Evolutionary conservation across 2,888 invertebrate species (phyloP), one percentile per base, ranked within the genome.

Genomic region (Archips crataeganus): DNA sequence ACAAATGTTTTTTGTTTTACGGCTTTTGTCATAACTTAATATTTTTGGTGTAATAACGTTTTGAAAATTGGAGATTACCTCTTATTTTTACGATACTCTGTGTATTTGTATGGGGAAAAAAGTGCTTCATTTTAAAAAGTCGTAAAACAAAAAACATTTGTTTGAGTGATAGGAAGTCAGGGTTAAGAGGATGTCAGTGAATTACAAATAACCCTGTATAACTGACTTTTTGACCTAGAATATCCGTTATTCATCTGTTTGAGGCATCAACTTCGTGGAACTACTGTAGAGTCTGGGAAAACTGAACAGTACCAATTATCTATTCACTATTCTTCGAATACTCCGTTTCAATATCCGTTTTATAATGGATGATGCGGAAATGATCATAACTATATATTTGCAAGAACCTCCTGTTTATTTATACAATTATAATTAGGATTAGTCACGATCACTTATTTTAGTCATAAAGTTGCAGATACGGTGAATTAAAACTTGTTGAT

Each of bases 401-500:
- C 23, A 9, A 2, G 23, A 3, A 49, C 5, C 11, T 9, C 11
- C n/a, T 11, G 13, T 49, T 49, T 49, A n/a, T 23, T 39, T 39
- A 23, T n/a, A 54, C 3, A 6, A 54, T 51, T 51, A 51, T 51
- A 9, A 6, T 54, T 2, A 54, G 23, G 5, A 54, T 15, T 60
- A 60, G 60, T 61, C 49, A 54, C 42, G 42, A 9, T 51, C n/a
- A 49, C 3, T 71, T 54, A 42, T 47, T 66, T 34, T 60, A 66
- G 34, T 34, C 65, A 6, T 34, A 11, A 66, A 71, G 60, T 59
- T 51, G 47, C 51, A 65, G 39, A 15, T 51, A 23, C 2, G 23
- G 10, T 42, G 15, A 60, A 47, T 47, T 61, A 10, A 54, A 34
- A 72, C 72, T 57, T 63, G 72, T 39, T 39, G 11, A 57, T 72